Evolutionary conservation across 2,888 invertebrate genomes (phyloP).

Genomic region (Sphaeridia pumilis): DNA sequence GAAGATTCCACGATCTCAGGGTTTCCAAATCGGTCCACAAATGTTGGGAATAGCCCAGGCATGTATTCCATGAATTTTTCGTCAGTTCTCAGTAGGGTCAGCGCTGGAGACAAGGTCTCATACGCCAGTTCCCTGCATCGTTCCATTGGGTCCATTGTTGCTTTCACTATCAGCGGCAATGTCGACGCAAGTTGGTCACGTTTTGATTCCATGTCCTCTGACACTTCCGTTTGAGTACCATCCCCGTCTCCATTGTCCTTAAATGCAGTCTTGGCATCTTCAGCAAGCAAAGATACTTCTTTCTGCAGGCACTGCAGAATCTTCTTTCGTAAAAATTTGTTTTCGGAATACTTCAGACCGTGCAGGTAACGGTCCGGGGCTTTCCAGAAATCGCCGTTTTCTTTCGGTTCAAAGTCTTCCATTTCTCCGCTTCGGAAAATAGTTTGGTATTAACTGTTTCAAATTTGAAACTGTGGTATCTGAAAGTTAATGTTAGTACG

Average conservation of each 20-base stretch:
- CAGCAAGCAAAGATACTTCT: not conserved
- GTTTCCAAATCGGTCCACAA: constrained; percentile 64
- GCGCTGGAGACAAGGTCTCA: constrained; percentile 19
- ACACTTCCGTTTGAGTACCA: constrained; percentile 50
- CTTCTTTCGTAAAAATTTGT: constrained; percentile 23
- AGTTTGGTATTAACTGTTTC: too few species aligned
- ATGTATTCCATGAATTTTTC: constrained; percentile 17
- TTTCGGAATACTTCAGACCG: constrained; percentile 19
- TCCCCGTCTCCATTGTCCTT: constrained; percentile 48
- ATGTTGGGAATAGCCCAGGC: constrained; percentile 52
- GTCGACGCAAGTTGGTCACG: not conserved
- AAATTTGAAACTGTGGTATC: too few species aligned
- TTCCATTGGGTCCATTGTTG: constrained; percentile 23
- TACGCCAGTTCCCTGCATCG: constrained; percentile 29
- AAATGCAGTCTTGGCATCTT: constrained; percentile 37
- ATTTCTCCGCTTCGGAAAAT: too few species aligned
- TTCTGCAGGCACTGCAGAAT: constrained; percentile 8
- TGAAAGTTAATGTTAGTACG: too few species aligned
- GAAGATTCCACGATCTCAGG: constrained; percentile 58
- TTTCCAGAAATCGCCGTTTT: constrained; percentile 17
- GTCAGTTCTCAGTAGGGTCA: constrained; percentile 4
- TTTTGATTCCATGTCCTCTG: constrained; percentile 39
- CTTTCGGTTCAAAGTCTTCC: constrained; percentile 12
- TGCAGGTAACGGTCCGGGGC: constrained; percentile 15
- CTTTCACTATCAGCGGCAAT: not conserved